phyloP scores from a whole-genome alignment of 1,140 invertebrate genomes.

The Tetragonula clypearis region DNA sequence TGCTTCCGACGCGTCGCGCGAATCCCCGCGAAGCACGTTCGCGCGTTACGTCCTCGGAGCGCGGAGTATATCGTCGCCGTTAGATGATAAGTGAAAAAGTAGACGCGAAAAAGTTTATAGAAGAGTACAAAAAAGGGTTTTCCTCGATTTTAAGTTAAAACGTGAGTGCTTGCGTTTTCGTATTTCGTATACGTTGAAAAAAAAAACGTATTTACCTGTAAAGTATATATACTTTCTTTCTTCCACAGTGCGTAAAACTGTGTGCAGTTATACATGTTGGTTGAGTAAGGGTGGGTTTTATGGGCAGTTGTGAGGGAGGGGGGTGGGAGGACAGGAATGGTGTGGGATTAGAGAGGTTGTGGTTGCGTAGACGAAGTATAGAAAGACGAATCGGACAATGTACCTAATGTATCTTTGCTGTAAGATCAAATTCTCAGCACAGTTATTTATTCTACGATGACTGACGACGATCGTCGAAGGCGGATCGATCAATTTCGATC shows the following conservation, averaged over 20 bases:
- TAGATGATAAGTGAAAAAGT: constrained; percentile 53
- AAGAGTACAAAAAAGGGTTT: constrained; percentile 74
- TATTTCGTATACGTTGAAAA: constrained; percentile 34
- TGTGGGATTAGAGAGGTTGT: not conserved
- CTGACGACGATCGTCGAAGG: constrained; percentile 47
- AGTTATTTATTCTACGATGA: constrained; percentile 72
- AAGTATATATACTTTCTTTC: constrained; percentile 54
- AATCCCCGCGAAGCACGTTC: constrained; percentile 24
- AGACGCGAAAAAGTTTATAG: constrained; percentile 71
- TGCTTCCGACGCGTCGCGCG: constrained; percentile 1
- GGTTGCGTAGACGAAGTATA: not conserved
- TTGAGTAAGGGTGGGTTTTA: not conserved
- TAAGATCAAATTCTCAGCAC: constrained; percentile 51
- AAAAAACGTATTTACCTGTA: constrained; percentile 35
- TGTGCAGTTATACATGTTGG: constrained; percentile 16
- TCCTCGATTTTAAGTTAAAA: constrained; percentile 69
- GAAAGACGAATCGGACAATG: constrained; percentile 61
- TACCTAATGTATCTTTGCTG: constrained; percentile 61
- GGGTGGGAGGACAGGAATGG: not conserved
- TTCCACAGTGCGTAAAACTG: constrained; percentile 53
- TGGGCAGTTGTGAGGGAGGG: not conserved
- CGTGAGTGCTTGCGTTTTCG: constrained; percentile 58
- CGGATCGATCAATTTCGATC: constrained; percentile 52
- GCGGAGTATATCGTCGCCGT: constrained; percentile 56
- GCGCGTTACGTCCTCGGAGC: constrained; percentile 42